Evolutionary conservation across 2,797 vertebrate species (phyloP).

Genomic region (Pempheris klunzingeri): DNA sequence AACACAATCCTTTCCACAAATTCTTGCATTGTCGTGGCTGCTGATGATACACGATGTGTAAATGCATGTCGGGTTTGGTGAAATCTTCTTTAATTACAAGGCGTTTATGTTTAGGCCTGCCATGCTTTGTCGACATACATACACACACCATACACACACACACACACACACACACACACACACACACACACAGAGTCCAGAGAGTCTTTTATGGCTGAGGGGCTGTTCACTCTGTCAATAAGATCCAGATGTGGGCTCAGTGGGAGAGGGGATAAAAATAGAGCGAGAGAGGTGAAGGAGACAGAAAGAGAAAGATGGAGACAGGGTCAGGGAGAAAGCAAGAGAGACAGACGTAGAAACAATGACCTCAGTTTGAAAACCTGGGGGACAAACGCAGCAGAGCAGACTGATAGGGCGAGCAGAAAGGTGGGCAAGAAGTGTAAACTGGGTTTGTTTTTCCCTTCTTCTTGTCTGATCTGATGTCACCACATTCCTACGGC

Average conservation of each 20-base stretch:
- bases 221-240: constrained; percentile 82
- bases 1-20: neutral
- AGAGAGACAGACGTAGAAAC: constrained; percentile 31
- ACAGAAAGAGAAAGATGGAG: constrained; percentile 50
- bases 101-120: constrained; percentile 60
- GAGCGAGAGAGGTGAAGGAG: constrained; percentile 69
- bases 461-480: constrained; percentile 56
- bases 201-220: constrained; percentile 82
- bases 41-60: neutral
- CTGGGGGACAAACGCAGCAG: neutral
- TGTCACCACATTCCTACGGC: constrained; percentile 76
- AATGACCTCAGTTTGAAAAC: constrained; percentile 32
- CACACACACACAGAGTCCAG: constrained; percentile 42
- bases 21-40: constrained; percentile 3
- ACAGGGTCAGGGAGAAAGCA: constrained; percentile 48
- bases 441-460: constrained; percentile 24
- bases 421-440: constrained; percentile 28
- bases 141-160: constrained; percentile 1
- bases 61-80: constrained; percentile 25
- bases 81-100: constrained; percentile 36
- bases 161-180: constrained; percentile 75
- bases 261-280: constrained; percentile 82
- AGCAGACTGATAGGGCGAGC: constrained; percentile 8
- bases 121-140: constrained; percentile 41
- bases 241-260: constrained; percentile 87